Base-by-base conservation (phyloP, 2,888 invertebrate species). In the Melanostoma scalare region DNA sequence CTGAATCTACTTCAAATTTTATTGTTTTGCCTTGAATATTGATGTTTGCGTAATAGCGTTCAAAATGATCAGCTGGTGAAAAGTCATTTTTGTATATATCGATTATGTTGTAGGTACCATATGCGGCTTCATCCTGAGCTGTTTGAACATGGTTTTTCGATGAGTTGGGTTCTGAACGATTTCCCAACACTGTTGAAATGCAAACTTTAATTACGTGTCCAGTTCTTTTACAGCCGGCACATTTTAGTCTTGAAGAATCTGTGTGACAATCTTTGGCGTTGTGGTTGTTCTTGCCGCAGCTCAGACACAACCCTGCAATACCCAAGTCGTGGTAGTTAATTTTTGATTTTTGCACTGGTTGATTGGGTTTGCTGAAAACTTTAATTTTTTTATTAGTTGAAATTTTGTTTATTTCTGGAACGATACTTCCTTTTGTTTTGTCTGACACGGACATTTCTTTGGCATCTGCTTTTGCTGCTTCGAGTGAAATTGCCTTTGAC, bases 401-500 rank as follows among this genome's bases (percentile, higher is more conserved):
- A 67, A 67, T 67, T 53, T 67, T 53, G 0, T 33, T 53, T 40
- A 67, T 67, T 0, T 74, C 65, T 38, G 44, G 46, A 56, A 38
- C 55, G 20, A 20, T 20, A 55, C 53, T 55, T 0, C 10, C 53
- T 55, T 55, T 55, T 55, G 36, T 3, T 36, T 55, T 55, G 0
- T 55, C 53, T 20, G 20, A 20, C 20, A 46, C 46, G 10, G 53
- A 10, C 20, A 36, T 30, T 9, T 56, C 55, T 5, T 38, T 56
- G 10, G 48, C 50, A 67, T 74, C 58, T 9, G 56, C 4, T 74
- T 46, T 77, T 2, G 77, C 73, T 0, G 82, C 73, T 35, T 84
- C 82, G 1, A 78, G 61, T 20, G 65, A 30, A 8, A 74, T n/a
- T 30, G 82, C 74, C 4, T 67, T 53, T 35, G 42, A 20, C 20